Evolutionary conservation across 2,113 vertebrate species (phyloP), one percentile per base, ranked within the genome.

Genomic region (Solea senegalensis): DNA sequence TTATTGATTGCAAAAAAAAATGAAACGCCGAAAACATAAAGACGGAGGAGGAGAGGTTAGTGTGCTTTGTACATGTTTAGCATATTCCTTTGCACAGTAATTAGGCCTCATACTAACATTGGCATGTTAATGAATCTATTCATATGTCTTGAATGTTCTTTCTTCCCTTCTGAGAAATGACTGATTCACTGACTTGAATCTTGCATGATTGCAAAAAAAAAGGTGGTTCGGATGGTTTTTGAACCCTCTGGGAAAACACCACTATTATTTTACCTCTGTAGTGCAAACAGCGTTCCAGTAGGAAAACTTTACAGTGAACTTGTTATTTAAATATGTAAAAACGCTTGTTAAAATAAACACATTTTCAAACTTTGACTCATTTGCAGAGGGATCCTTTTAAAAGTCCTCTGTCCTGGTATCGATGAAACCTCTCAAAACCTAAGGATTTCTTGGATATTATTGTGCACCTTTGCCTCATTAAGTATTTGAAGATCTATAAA

Each of bases 1-100:
- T 78, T 74, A 85, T 82, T 80, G 84, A 88, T 88, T 86, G 78
- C 41, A 41, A n/a, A 57, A 49, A 21, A 75, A 82, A 69, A 49
- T 75, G 71, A 83, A 82, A 64, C 62, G 71, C 46, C 45, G 53
- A 81, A 57, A 62, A 72, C 60, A 75, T 69, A 61, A 78, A 72
- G 66, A 52, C 7, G 34, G 68, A 74, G 41, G 39, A 59, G 69
- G 39, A 48, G 63, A 75, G 69, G 65, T 72, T 82, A 48, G 58
- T 58, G 48, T 48, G 53, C 57, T 74, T 60, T 72, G 34, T 78
- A 34, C 43, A 16, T 54, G 53, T 75, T 73, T 80, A 68, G 67
- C 68, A 78, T 78, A 21, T 78, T 75, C 12, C n/a, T 61, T 9
- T 44, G 43, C n/a, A 61, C 48, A 63, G 54, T 81, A 69, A 34